Base-by-base conservation (phyloP, 2,888 invertebrate species). In the Unio delphinus region DNA sequence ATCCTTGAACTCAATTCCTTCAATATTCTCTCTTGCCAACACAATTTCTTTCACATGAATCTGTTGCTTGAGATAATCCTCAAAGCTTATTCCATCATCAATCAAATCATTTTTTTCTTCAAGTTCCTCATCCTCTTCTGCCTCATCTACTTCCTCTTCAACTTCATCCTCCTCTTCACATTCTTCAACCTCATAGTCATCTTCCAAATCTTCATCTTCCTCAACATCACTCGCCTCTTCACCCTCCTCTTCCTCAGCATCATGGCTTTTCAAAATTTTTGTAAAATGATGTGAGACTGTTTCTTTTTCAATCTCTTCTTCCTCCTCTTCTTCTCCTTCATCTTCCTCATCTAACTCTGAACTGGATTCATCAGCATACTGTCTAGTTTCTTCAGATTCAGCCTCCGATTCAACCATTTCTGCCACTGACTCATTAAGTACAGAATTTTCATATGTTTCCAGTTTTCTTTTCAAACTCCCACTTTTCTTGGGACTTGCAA, bases 141-240 rank as follows among this genome's bases (percentile, higher is more conserved):
- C 30, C 34, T 65, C 72, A 55, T 68, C 65, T 7, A 26, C 23
- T 26, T 61, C 45, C 23, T 55, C 26, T 28, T 65, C 69, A 61
- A 26, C 28, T 61, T 61, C 28, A 23, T 30, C 23, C 61, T 28
- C 34, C n/a, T 45, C 34, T 17, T 30, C 18, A 23, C 30, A 30
- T 28, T 58, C 69, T 26, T 72, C 72, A n/a, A 72, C 72, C 30
- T 65, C 65, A 6, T 56, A 68, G 11, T 68, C 70, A 56, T 70
- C 70, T 20, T 65, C 60, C 30, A 61, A 45, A 6, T 74, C 69
- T 30, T 65, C 69, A 11, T 69, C 67, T 20, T 69, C 69, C 55
- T 70, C 69, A 55, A 61, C 57, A 17, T 63, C 26, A 8, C 64
- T 65, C 17, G 18, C 55, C 26, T 60, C 59, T 61, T 70, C 70